Conservation (phyloP, 2,113 vertebrate species). For the Indri indri region DNA sequence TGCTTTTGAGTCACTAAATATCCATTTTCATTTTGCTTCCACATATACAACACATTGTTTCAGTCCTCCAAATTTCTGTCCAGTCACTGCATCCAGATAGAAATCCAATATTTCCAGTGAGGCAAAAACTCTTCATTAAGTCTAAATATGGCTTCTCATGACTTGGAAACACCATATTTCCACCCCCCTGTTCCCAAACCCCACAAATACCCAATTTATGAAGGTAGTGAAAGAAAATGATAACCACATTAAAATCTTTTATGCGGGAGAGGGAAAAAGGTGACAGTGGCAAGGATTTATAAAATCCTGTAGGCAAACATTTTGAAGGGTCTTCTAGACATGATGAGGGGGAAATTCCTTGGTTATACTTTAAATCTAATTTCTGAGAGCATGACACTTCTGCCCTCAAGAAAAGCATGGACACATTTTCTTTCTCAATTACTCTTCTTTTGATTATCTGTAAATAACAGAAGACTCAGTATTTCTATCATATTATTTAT, state of each 20-base stretch:
- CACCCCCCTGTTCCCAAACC: neutral
- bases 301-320: neutral
- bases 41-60: neutral
- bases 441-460: conserved; percentile 1
- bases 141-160: neutral
- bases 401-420: neutral
- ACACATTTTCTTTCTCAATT: neutral
- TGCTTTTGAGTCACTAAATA: neutral
- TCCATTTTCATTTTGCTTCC: neutral
- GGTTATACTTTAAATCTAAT: neutral
- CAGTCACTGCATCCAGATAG: neutral
- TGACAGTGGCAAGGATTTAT: neutral
- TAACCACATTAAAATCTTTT: neutral
- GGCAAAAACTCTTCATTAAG: neutral
- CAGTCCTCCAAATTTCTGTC: neutral
- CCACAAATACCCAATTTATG: neutral
- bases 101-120: neutral
- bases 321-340: neutral
- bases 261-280: neutral
- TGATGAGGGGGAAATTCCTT: neutral
- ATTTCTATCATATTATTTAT: neutral
- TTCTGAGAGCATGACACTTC: neutral
- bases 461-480: neutral
- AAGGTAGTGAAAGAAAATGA: neutral
- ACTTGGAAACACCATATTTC: neutral